phyloP scores from a whole-genome alignment of 2,888 invertebrate species.

The Trimorus sp. region DNA sequence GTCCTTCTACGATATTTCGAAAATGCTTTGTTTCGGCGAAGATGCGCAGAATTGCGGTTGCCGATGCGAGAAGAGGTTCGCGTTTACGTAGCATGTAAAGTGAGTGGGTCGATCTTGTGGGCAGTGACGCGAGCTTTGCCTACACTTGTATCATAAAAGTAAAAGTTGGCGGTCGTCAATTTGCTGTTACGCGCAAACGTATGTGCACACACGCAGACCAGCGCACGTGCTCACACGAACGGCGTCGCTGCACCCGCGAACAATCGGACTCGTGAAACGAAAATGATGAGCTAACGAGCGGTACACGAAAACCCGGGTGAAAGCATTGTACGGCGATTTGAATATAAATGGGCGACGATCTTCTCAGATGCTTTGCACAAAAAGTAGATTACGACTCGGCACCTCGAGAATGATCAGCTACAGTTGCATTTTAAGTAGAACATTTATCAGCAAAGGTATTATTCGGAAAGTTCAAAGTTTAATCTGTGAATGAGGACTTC shows the following conservation, averaged over 20 bases:
- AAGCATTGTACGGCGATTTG: conserved; percentile 32
- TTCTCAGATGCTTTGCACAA: no score
- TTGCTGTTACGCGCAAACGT: conserved; percentile 61
- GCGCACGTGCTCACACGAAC: conserved; percentile 4
- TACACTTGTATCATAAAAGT: conserved; percentile 75
- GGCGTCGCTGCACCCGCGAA: conserved; percentile 21
- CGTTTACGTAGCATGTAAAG: conserved; percentile 46
- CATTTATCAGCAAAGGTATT: no score
- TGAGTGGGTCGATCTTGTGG: conserved; percentile 73
- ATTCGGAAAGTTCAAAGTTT: no score
- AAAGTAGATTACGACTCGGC: no score
- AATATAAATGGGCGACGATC: no score
- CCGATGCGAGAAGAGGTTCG: conserved; percentile 39
- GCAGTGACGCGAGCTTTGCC: conserved; percentile 73
- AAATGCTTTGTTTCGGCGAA: conserved; percentile 51
- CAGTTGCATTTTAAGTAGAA: no score
- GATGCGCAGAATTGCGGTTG: conserved; percentile 46
- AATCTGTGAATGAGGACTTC: no score
- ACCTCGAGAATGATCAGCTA: no score
- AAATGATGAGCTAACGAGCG: conserved; percentile 41
- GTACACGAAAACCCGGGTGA: conserved; percentile 35
- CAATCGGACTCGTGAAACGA: conserved; percentile 28
- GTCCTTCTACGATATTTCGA: conserved; percentile 50
- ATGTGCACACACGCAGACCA: conserved; percentile 25
- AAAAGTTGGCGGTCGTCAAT: conserved; percentile 73